Evolutionary conservation across 2,113 vertebrate species (phyloP), one percentile per base, ranked within the genome.

Genomic region (Herpailurus yagouaroundi): DNA sequence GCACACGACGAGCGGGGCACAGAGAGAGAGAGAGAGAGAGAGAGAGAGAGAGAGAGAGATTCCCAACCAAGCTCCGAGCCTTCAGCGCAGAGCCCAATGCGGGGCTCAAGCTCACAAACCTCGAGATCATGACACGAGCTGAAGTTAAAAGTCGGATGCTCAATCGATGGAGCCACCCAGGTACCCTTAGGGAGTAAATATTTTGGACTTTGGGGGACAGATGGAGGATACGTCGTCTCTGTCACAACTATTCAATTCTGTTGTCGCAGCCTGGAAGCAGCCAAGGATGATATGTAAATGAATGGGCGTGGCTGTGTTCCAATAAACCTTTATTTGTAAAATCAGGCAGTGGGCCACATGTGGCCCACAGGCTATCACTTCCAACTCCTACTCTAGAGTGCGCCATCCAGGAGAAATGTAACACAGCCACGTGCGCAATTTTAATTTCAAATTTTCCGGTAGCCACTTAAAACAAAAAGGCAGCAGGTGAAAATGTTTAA

Each of bases 271-370:
- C 1, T 0, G 0, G 64, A 63, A 68, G 38, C 57, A 36, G 48
- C 29, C 29, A 10, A 0, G 2, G 45, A 63, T 25, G 41, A 50
- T 16, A 91, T 12, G 36, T 23, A 77, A 27, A 57, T 45, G 36
- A 38, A 73, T 36, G 13, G 21, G 7, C 1, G 0, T 27, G 41
- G 41, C 19, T 80, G 18, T 36, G 52, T 74, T 63, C 48, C 77
- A 84, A 85, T 86, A 84, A 97, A 88, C 74, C 68, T 97, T 95
- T 80, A 94, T 92, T 89, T 48, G 89, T 33, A 80, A 41, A 95
- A 63, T 38, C 16, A 74, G 69, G 69, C 25, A 74, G 85, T 8
- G 81, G 89, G 84, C 29, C 19, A 15, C 1, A 31, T 36, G 2
- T 16, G 7, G 69, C 45, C 60, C 7, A 9, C 0, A 0, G 41